These are phyloP conservation scores for Acestrorhynchus altus DNA, from an alignment of 2,797 vertebrate species.

Conservation along the genomic window DNA sequence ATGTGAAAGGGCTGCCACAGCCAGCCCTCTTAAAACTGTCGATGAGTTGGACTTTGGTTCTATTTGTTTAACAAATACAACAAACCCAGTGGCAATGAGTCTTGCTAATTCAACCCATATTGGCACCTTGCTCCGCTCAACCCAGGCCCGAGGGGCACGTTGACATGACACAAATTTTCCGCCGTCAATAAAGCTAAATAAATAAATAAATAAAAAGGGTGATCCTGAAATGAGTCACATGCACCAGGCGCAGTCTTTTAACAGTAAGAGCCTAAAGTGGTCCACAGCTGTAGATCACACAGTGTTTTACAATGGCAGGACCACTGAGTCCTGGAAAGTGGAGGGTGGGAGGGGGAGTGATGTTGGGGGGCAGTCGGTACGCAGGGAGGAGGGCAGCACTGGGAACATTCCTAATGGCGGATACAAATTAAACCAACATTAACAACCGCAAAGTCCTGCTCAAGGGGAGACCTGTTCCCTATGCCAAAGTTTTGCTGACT, in stretches of 20 bases:
- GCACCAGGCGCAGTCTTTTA: conserved; percentile 52
- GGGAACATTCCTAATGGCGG: conserved; percentile 38
- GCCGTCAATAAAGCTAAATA: conserved; percentile 66
- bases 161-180: conserved; percentile 71
- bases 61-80: conserved; percentile 33
- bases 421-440: conserved; percentile 49
- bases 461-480: not conserved
- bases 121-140: conserved; percentile 49
- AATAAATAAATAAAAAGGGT: conserved; percentile 64
- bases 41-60: not conserved
- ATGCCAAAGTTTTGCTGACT: conserved; percentile 1
- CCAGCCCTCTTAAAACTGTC: not conserved
- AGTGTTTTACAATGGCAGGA: conserved; percentile 45
- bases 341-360: not conserved
- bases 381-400: conserved; percentile 11
- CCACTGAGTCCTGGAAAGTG: conserved; percentile 28
- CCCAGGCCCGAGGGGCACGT: conserved; percentile 36
- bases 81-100: conserved; percentile 51
- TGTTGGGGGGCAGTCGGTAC: not conserved
- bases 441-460: conserved; percentile 36
- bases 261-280: conserved; percentile 50
- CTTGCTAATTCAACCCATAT: conserved; percentile 68
- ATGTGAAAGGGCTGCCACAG: too few relatives aligned
- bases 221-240: conserved; percentile 64
- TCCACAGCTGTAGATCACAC: conserved; percentile 57